Base-by-base conservation (phyloP, 2,113 vertebrate genomes). In the Varanus komodoensis region DNA sequence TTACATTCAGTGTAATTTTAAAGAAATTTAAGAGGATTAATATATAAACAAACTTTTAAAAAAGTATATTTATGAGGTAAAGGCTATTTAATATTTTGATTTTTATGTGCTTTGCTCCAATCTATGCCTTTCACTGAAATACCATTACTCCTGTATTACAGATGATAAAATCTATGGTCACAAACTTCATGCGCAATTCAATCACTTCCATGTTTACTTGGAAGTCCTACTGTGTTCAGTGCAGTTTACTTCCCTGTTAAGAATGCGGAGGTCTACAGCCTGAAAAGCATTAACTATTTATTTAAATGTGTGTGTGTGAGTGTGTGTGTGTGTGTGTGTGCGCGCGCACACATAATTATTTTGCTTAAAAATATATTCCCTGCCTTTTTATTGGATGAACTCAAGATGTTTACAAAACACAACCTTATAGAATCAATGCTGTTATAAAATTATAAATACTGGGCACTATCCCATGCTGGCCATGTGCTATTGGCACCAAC, bases 101-200 rank as follows among this genome's bases (percentile, higher is more conserved):
- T 80, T 86, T 64, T 91, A 73, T 89, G 6, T 85, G 80, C 29
- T 82, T 89, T 91, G 84, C 21, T 19, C 15, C 61, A 64, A 64
- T 64, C 17, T 64, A 19, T 68, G 6, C 27, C 89, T 61, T 32
- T 84, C 0, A 90, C 44, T 82, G 17, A 32, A 64, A 64, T 64
- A 64, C 38, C 17, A 81, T 54, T n/a, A 15, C 29, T 57, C 44
- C 4, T 48, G n/a, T n/a, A n/a, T 57, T n/a, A n/a, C 61, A 64
- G 61, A 64, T 64, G 61, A 64, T 64, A 64, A 64, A 19, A 64
- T 9, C 23, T 54, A 57, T n/a, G 52, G 54, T 81, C 50, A 57
- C 29, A 74, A 74, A 74, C 71, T 1, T 14, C 69, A 73, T 74
- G 32, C 34, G 29, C 12, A 74, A 12, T 74, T 2, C 29, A 74